These are phyloP conservation scores for Latheticus oryzae DNA, from an alignment of 2,888 invertebrate genomes.

Conservation along the genomic window DNA sequence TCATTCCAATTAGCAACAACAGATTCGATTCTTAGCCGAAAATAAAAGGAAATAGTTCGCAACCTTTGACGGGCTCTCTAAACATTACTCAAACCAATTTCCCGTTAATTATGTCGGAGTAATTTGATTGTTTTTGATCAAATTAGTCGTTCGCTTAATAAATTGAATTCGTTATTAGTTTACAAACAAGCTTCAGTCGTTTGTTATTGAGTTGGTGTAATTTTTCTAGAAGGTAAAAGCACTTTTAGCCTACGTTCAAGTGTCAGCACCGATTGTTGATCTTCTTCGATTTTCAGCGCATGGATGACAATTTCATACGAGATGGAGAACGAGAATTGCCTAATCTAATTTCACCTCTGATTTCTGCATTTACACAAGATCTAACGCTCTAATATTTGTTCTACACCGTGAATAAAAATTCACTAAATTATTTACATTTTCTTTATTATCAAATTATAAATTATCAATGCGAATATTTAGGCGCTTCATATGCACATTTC, in stretches of 20 bases:
- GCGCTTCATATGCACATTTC: slow-evolving; percentile 78
- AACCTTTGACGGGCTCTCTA: slow-evolving; percentile 37
- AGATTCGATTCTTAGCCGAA: slow-evolving; percentile 25
- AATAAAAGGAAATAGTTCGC: slow-evolving; percentile 37
- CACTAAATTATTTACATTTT: too few species aligned
- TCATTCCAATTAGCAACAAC: slow-evolving; percentile 23
- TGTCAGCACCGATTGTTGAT: too few species aligned
- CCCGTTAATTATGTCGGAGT: slow-evolving; percentile 42
- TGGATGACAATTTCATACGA: too few species aligned
- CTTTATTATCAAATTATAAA: too few species aligned
- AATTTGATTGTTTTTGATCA: slow-evolving; percentile 43
- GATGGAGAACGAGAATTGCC: too few species aligned
- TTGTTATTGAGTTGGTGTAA: slow-evolving; percentile 35
- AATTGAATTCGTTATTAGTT: slow-evolving; percentile 44
- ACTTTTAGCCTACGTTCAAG: too few species aligned
- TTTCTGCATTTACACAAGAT: too few species aligned
- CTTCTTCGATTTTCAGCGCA: too few species aligned
- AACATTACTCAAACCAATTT: slow-evolving; percentile 42
- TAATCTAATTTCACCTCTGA: too few species aligned
- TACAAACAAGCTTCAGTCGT: slow-evolving; percentile 42
- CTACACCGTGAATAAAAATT: too few species aligned
- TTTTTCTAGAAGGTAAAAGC: too few species aligned
- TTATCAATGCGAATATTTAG: slow-evolving; percentile 3
- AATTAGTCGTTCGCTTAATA: slow-evolving; percentile 43
- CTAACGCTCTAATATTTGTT: too few species aligned